These are phyloP conservation scores for Dasysyrphus tricinctus DNA, from an alignment of 2,888 invertebrate species.

Conservation along the genomic window DNA sequence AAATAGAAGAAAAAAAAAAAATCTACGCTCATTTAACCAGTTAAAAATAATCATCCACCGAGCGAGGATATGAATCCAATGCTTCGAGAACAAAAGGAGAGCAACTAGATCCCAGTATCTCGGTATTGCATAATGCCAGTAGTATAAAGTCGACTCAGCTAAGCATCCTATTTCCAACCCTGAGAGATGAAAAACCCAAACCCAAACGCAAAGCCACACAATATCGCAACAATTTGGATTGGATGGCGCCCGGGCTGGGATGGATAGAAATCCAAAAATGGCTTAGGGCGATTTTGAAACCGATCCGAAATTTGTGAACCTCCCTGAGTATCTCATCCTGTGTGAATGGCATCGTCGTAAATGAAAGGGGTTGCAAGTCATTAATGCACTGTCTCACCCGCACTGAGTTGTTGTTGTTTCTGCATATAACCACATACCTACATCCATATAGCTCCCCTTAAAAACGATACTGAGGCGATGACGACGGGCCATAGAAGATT, in stretches of 20 bases:
- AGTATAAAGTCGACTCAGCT: constrained; percentile 30
- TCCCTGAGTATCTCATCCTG: constrained; percentile 46
- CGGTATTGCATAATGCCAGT: constrained; percentile 64
- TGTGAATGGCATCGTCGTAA: constrained; percentile 47
- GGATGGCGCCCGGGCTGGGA: constrained; percentile 54
- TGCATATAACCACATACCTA: neutral
- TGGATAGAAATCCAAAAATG: constrained; percentile 69
- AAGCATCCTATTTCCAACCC: constrained; percentile 56
- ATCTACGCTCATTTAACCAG: constrained; percentile 73
- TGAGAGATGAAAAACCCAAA: constrained; percentile 17
- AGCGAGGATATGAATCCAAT: constrained; percentile 25
- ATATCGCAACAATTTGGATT: constrained; percentile 62
- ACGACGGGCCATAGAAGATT: constrained; percentile 63
- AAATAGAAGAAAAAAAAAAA: constrained; percentile 34
- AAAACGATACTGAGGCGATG: constrained; percentile 40
- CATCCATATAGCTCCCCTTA: constrained; percentile 22
- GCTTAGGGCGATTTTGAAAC: constrained; percentile 74
- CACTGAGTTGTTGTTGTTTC: constrained; percentile 47
- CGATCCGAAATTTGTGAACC: constrained; percentile 74
- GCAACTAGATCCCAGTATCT: constrained; percentile 67
- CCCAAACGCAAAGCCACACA: constrained; percentile 6
- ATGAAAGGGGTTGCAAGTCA: constrained; percentile 74
- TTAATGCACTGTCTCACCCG: constrained; percentile 74
- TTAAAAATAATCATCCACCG: constrained; percentile 72
- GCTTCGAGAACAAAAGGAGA: constrained; percentile 57